Evolutionary conservation across 2,797 vertebrate genomes (phyloP).

Genomic region (Oryzias sinensis): DNA sequence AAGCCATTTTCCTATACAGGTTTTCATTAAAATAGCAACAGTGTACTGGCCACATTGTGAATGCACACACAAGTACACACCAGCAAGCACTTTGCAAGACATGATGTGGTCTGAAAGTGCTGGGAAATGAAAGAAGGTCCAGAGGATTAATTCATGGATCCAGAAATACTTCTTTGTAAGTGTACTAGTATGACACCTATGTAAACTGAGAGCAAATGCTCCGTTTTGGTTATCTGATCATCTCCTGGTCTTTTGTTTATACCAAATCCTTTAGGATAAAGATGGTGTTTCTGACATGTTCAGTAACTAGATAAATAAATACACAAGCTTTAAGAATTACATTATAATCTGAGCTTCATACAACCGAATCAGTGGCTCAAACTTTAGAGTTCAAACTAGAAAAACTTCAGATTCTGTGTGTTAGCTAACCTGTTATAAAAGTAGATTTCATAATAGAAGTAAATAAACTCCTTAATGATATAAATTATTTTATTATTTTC

Average conservation of each 20-base stretch:
- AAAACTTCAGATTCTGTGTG: neutral
- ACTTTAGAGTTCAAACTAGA: conserved; percentile 3
- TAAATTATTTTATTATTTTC: neutral
- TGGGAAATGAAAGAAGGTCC: conserved; percentile 74
- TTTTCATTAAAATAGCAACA: conserved; percentile 80
- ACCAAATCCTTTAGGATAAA: conserved; percentile 29
- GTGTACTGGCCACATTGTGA: conserved; percentile 53
- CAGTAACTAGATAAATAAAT: neutral
- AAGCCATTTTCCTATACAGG: conserved; percentile 68
- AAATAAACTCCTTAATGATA: neutral
- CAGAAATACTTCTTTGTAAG: conserved; percentile 68
- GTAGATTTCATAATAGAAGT: neutral
- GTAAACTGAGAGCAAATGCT: conserved; percentile 58
- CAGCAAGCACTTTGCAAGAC: conserved; percentile 69
- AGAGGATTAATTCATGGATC: conserved; percentile 70
- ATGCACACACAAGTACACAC: conserved; percentile 31
- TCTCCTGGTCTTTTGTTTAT: conserved; percentile 20
- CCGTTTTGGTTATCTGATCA: conserved; percentile 65
- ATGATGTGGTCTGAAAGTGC: conserved; percentile 75
- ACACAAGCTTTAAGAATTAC: neutral
- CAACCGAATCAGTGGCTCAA: conserved; percentile 3
- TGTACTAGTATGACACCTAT: conserved; percentile 65
- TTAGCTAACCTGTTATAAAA: neutral
- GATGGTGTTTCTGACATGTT: conserved; percentile 13
- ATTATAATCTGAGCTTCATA: neutral